Conservation (phyloP, 2,113 vertebrate species). For the Montifringilla adamsi region DNA sequence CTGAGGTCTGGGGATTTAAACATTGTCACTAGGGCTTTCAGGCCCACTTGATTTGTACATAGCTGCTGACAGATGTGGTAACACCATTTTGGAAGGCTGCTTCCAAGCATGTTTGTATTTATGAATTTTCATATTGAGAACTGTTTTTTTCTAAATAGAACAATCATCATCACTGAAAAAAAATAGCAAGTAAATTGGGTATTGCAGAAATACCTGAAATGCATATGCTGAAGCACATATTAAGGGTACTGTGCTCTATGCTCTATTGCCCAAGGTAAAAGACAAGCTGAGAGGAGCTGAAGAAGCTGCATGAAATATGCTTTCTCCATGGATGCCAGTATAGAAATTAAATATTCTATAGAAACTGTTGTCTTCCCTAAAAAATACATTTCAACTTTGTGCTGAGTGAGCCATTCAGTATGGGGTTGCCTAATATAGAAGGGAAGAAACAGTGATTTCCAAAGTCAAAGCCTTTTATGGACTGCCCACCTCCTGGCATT, state of each 20-base stretch:
- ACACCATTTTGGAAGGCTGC: background rate
- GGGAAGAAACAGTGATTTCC: background rate
- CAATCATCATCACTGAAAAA: background rate
- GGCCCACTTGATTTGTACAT: background rate
- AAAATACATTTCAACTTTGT: background rate
- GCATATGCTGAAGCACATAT: background rate
- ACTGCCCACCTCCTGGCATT: background rate
- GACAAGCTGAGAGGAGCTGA: background rate
- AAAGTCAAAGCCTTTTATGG: background rate
- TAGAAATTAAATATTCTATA: background rate
- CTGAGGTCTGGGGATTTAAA: background rate
- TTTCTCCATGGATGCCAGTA: background rate
- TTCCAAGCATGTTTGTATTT: background rate
- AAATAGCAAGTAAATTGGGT: background rate
- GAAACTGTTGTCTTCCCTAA: background rate
- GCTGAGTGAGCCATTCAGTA: accelerated
- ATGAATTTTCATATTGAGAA: background rate
- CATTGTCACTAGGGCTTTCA: background rate
- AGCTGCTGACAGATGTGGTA: background rate
- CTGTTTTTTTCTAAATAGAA: background rate
- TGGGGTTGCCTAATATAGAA: background rate
- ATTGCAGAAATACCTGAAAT: background rate
- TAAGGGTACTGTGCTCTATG: background rate
- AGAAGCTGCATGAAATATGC: background rate
- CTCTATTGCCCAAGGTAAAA: background rate